A percentile compares a stretch with the other conserved stretches of the same genome.
Evolutionary conservation across 2,888 invertebrate genomes (phyloP).

Genomic region (Cryptosula pallasiana): DNA sequence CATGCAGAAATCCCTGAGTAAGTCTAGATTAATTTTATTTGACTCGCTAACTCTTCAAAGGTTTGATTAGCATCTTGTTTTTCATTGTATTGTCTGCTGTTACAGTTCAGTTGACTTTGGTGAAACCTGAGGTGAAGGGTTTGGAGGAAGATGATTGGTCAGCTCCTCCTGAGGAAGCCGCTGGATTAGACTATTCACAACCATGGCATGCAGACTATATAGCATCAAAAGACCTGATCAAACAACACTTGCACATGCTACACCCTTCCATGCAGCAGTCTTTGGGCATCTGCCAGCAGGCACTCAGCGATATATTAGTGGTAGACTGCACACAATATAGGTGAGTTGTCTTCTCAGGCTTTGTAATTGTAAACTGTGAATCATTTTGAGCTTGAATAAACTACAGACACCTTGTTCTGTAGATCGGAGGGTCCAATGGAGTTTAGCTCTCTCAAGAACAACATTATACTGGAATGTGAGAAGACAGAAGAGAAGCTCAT

Average conservation of each 20-base stretch:
- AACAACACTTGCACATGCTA: constrained; percentile 45
- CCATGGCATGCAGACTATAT: constrained; percentile 50
- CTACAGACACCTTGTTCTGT: too few species aligned
- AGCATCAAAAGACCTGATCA: constrained; percentile 37
- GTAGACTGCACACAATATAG: constrained; percentile 46
- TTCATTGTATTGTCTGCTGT: too few species aligned
- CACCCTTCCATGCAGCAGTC: constrained; percentile 51
- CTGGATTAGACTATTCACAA: constrained; percentile 49
- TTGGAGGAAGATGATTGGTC: constrained; percentile 47
- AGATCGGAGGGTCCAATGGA: constrained; percentile 49
- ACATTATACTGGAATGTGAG: constrained; percentile 49
- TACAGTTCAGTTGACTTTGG: constrained; percentile 49
- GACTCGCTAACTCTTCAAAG: too few species aligned
- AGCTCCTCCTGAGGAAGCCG: constrained; percentile 45
- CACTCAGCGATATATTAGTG: constrained; percentile 45
- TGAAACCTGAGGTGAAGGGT: constrained; percentile 49
- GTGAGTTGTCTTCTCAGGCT: constrained; percentile 32
- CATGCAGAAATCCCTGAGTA: constrained; percentile 53
- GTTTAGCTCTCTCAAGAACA: constrained; percentile 50
- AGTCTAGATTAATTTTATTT: constrained; percentile 4
- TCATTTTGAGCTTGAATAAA: not conserved
- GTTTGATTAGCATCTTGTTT: too few species aligned
- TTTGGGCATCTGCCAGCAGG: constrained; percentile 47
- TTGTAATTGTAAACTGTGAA: not conserved
- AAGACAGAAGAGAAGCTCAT: constrained; percentile 50